phyloP scores from a whole-genome alignment of 1,140 invertebrate genomes.

The Stegodyphus dumicola region DNA sequence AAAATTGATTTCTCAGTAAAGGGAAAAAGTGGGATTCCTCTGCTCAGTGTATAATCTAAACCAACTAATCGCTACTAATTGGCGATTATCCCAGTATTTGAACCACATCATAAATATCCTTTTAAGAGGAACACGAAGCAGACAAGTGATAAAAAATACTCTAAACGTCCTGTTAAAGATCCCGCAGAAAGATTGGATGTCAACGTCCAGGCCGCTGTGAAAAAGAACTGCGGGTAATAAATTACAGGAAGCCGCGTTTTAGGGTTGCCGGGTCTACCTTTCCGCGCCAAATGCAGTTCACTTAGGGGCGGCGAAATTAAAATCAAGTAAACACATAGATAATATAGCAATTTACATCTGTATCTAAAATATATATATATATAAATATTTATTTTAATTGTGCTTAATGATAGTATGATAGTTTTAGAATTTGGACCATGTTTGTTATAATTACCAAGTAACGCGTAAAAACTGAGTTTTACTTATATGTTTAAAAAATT shows the following conservation, averaged over 20 bases:
- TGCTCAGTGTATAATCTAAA: conserved; percentile 10
- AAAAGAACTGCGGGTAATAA: conserved; percentile 48
- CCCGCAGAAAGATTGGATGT: conserved; percentile 52
- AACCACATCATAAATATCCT: conserved; percentile 57
- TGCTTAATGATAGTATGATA: no score
- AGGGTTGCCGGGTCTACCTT: not conserved
- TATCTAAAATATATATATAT: no score
- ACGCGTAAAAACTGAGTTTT: no score
- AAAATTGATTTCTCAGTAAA: conserved; percentile 16
- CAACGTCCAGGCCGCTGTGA: conserved; percentile 37
- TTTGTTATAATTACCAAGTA: no score
- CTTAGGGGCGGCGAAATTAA: no score
- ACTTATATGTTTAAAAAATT: no score
- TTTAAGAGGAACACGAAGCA: conserved; percentile 33
- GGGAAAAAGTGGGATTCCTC: not conserved
- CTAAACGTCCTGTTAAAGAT: conserved; percentile 58
- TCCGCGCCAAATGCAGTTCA: not conserved
- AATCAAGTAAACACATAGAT: no score
- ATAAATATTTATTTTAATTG: no score
- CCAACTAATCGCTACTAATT: conserved; percentile 47
- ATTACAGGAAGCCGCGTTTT: conserved; percentile 48
- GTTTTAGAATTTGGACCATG: no score
- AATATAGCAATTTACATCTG: no score
- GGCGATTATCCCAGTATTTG: conserved; percentile 43
- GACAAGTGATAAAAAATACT: conserved; percentile 29